phyloP scores from a whole-genome alignment of 2,797 vertebrate genomes.

The Myotis pilosus region DNA sequence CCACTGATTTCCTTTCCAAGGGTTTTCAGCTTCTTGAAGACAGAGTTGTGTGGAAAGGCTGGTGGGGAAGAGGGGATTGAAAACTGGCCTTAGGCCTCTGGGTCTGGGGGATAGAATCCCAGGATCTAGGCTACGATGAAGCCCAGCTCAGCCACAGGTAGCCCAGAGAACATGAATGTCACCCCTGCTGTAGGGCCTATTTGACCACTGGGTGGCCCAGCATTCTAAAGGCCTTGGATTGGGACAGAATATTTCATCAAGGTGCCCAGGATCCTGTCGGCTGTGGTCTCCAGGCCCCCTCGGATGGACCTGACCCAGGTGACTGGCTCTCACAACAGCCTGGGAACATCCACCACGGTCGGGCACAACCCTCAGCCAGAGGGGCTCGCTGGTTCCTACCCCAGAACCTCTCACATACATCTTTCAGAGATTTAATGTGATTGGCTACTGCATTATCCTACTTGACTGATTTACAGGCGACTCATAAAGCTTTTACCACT shows the following conservation, averaged over 20 bases:
- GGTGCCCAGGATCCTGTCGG: background rate
- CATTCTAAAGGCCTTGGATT: background rate
- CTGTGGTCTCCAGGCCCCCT: background rate
- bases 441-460: background rate
- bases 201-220: background rate
- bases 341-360: fast-evolving
- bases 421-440: background rate
- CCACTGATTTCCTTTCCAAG: background rate
- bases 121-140: background rate
- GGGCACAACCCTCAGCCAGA: too few species aligned
- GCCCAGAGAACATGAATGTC: background rate
- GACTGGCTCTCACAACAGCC: background rate
- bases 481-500: background rate
- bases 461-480: background rate
- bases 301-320: fast-evolving
- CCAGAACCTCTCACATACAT: background rate
- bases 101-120: background rate
- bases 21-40: background rate
- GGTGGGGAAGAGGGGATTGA: background rate
- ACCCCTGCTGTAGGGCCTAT: background rate
- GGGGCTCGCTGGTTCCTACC: background rate
- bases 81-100: background rate
- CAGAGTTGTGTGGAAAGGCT: background rate
- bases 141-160: background rate
- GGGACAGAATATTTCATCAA: background rate